phyloP scores from a whole-genome alignment of 1,140 invertebrate species.

The Drosophila kohkoa region DNA sequence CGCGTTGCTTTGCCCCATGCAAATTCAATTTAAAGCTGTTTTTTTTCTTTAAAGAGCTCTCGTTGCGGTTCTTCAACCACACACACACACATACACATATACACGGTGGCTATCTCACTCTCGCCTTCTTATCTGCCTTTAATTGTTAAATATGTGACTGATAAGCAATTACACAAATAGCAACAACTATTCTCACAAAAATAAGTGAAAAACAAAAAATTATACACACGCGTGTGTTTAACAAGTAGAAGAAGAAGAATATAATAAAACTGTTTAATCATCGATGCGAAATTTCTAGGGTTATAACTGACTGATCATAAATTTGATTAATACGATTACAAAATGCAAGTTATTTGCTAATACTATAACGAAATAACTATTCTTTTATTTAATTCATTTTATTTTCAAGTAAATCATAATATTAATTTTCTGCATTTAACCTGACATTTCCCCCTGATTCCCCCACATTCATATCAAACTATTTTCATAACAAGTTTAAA shows the following conservation, averaged over 20 bases:
- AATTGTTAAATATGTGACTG: slow-evolving; percentile 25
- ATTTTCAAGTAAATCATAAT: too few species aligned
- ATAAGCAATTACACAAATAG: slow-evolving; percentile 53
- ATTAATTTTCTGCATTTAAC: too few species aligned
- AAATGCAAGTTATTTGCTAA: too few species aligned
- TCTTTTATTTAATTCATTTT: too few species aligned
- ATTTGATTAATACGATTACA: too few species aligned
- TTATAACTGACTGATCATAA: too few species aligned
- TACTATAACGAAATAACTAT: too few species aligned
- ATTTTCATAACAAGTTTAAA: not conserved
- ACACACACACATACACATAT: not conserved
- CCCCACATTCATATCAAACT: too few species aligned
- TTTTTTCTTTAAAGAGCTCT: slow-evolving; percentile 27
- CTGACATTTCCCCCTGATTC: too few species aligned
- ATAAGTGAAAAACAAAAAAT: slow-evolving; percentile 18
- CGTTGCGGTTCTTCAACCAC: slow-evolving; percentile 23
- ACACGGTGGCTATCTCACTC: not conserved
- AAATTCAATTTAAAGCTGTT: slow-evolving; percentile 50
- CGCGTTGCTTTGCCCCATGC: slow-evolving; percentile 21
- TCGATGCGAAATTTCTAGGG: too few species aligned
- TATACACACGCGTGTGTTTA: slow-evolving; percentile 17
- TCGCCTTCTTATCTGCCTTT: slow-evolving; percentile 31
- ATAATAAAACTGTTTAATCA: too few species aligned
- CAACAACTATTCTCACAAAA: slow-evolving; percentile 32
- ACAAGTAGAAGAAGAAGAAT: slow-evolving; percentile 8